Evolutionary conservation across 2,888 invertebrate genomes (phyloP), one percentile per base, ranked within the genome.

Genomic region (Sphaerophoria rueppellii): DNA sequence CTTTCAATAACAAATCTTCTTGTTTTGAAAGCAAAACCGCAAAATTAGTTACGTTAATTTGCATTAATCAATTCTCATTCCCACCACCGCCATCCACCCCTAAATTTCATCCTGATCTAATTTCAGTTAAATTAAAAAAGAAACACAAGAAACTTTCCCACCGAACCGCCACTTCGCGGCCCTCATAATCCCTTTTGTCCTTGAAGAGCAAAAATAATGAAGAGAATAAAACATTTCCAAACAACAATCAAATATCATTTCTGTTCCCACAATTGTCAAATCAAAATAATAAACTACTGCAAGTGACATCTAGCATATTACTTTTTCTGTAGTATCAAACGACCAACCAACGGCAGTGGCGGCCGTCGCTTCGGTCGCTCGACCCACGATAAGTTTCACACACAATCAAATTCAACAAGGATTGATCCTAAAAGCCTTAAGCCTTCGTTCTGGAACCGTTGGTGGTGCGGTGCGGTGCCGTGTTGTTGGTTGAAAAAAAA

Each of bases 271-370:
- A 87, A 81, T 72, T 83, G 86, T 86, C 86, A 83, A 57, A 86
- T 80, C 76, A 70, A 70, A 81, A 58, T 70, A 77, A 87, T 60
- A 78, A 73, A 40, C 54, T 67, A 11, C 83, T 87, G 87, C 78
- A 81, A 83, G 74, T 83, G 87, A 87, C 87, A 86, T 73, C 73
- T 55, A 87, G 79, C 87, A 87, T 87, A 87, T 87, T 87, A 61
- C 46, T 12, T 69, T 48, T 67, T 35, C 48, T 63, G 63, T n/a
- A 40, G n/a, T 50, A 40, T 43, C 75, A 72, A 12, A 35, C 77
- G 65, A n/a, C 72, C 32, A 40, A n/a, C 24, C 6, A 43, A 9
- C 43, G 43, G 43, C 52, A 52, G 48, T 57, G 52, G 46, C 24
- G 24, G 24, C 24, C 2, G 24, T 24, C 2, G 24, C 2, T 1